Conservation (phyloP, 2,113 vertebrate genomes). For the Silurus meridionalis region DNA sequence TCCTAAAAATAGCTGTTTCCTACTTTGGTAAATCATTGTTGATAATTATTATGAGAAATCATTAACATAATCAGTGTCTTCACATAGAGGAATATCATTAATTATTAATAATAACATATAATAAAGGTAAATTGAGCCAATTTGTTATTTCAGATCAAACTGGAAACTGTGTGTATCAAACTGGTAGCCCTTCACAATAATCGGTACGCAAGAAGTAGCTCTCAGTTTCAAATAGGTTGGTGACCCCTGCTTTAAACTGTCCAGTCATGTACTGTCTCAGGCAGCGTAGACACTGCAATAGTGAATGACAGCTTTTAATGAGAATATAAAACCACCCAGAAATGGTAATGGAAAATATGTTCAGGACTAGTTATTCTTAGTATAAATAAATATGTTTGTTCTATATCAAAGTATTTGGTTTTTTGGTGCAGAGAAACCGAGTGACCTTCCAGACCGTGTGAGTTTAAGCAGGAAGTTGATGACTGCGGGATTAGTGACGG, state of each 20-base stretch:
- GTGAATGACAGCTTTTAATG: conserved; percentile 22
- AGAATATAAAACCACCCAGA: not conserved
- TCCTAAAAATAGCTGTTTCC: too few species aligned
- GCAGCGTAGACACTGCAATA: conserved; percentile 4
- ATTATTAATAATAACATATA: too few species aligned
- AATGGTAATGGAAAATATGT: not conserved
- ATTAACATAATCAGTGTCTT: too few species aligned
- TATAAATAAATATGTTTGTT: conserved; percentile 24
- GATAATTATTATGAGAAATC: too few species aligned
- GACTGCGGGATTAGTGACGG: conserved; percentile 53
- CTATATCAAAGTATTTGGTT: not conserved
- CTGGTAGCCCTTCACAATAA: too few species aligned
- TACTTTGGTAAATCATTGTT: too few species aligned
- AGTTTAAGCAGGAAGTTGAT: conserved; percentile 62
- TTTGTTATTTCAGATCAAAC: too few species aligned
- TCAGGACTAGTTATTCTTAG: conserved; percentile 4
- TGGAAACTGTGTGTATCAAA: too few species aligned
- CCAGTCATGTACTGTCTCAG: conserved; percentile 3
- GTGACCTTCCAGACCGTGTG: conserved; percentile 30
- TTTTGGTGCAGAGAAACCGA: not conserved
- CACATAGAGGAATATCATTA: too few species aligned
- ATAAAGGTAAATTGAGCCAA: too few species aligned
- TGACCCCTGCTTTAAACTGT: not conserved
- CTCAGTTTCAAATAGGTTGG: too few species aligned
- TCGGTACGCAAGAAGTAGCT: too few species aligned